A percentile compares a stretch with the other conserved stretches of the same genome.
Conservation (phyloP, 2,113 vertebrate species). For the Chrysochloris asiatica region DNA sequence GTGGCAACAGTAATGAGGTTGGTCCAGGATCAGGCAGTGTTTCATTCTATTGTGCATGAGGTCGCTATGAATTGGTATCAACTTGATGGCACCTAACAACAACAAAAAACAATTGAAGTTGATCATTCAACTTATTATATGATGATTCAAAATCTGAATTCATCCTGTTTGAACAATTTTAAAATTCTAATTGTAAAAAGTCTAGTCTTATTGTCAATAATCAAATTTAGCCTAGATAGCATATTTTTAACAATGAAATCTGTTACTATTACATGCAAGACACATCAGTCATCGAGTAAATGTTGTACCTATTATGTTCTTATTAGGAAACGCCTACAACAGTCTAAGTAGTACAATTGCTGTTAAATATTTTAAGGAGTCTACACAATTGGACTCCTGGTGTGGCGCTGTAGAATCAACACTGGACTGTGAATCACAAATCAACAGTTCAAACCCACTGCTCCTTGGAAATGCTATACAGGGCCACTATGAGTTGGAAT, state of each 20-base stretch:
- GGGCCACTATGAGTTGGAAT: too few relatives aligned
- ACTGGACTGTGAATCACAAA: too few relatives aligned
- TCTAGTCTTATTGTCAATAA: neutral
- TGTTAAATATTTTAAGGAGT: neutral
- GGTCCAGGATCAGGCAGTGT: too few relatives aligned
- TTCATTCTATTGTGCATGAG: too few relatives aligned
- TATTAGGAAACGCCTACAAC: neutral
- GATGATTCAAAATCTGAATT: neutral
- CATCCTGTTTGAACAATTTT: neutral
- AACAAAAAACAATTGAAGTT: too few relatives aligned
- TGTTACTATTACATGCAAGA: neutral
- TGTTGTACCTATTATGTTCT: neutral
- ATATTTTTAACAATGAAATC: slow-evolving; percentile 32
- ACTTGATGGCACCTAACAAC: too few relatives aligned
- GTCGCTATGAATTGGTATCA: too few relatives aligned
- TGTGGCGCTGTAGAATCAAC: too few relatives aligned
- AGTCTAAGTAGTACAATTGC: neutral
- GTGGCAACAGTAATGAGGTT: too few relatives aligned
- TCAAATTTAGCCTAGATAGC: neutral
- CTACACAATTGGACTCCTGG: neutral
- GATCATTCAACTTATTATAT: neutral
- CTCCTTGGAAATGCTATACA: too few relatives aligned
- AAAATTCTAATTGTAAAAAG: neutral
- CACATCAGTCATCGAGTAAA: neutral
- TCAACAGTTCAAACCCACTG: too few relatives aligned